Base-by-base conservation (phyloP, 2,797 vertebrate species). In the Phylloscopus collybita region DNA sequence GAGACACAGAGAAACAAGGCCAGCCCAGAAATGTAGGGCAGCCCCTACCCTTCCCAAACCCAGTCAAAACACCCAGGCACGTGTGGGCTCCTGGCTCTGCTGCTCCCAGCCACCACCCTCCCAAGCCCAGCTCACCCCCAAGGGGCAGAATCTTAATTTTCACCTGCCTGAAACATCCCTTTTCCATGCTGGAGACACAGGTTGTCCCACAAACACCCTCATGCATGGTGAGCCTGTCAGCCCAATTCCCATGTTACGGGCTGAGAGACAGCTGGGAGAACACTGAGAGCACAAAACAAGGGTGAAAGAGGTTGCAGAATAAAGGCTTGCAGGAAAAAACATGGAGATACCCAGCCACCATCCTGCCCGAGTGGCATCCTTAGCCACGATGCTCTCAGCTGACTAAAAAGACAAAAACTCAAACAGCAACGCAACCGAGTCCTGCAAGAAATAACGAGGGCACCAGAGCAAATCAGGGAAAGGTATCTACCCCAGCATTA, bases 221-320 rank as follows among this genome's bases (percentile, higher is more conserved):
- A 59, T 9, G 5, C 23, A 5, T 0, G 2, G 13, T n/a, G 17
- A 93, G 71, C 56, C 70, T 49, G 5, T 26, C 13, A 78, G 67
- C 30, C 65, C 57, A 5, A 71, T 54, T 87, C 79, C 54, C 1
- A 2, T 56, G 38, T 9, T 65, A 54, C 0, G 0, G 16, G 57
- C 57, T 38, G 15, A 80, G 61, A 61, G 30, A 71, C 38, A 59
- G 36, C 44, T 42, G 34, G 2, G 22, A 1, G 2, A 88, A 70
- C 0, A 3, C 16, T 14, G 25, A n/a, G 12, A 50, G 32, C 49
- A n/a, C 0, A 1, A 60, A 79, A 15, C 30, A 57, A 32, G 16
- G 62, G 36, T 2, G 17, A 45, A 71, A 42, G 14, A 49, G 44
- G 13, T 40, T 40, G 40, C 40, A 40, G 40, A 40, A 14, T 22